Conservation (phyloP, 1,140 invertebrate genomes). For the Acromyrmex heyeri region DNA sequence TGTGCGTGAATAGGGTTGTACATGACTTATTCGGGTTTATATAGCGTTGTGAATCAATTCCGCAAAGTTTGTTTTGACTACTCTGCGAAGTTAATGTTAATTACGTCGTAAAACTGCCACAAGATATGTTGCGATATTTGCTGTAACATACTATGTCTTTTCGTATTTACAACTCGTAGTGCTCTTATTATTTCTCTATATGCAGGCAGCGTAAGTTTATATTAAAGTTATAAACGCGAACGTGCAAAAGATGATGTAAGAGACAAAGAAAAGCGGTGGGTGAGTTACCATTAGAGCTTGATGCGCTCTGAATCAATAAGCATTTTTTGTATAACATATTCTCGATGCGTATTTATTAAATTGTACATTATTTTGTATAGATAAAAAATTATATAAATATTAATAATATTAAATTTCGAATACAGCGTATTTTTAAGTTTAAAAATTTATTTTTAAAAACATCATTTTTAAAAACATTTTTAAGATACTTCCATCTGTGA, state of each 20-base stretch:
- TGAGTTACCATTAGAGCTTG: neutral
- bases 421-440: neutral
- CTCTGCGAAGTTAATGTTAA: constrained; percentile 26
- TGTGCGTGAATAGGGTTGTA: constrained; percentile 32
- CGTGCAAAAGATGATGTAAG: neutral
- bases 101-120: constrained; percentile 23
- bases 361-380: neutral
- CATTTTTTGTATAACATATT: neutral
- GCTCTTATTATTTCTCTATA: constrained; percentile 2
- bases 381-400: neutral
- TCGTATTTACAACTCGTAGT: neutral
- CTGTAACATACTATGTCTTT: neutral
- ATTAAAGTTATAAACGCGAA: constrained; percentile 15
- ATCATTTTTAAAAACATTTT: constrained; percentile 2
- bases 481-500: neutral
- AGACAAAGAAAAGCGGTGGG: neutral
- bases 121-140: neutral
- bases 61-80: constrained; percentile 1
- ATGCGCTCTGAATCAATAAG: neutral
- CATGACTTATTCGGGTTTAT: constrained; percentile 3
- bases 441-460: neutral
- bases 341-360: neutral
- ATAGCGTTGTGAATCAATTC: constrained; percentile 1
- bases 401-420: neutral
- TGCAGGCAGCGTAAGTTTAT: neutral